Evolutionary conservation across 1,140 invertebrate genomes (phyloP).

Genomic region (Drosophila mojavensis): DNA sequence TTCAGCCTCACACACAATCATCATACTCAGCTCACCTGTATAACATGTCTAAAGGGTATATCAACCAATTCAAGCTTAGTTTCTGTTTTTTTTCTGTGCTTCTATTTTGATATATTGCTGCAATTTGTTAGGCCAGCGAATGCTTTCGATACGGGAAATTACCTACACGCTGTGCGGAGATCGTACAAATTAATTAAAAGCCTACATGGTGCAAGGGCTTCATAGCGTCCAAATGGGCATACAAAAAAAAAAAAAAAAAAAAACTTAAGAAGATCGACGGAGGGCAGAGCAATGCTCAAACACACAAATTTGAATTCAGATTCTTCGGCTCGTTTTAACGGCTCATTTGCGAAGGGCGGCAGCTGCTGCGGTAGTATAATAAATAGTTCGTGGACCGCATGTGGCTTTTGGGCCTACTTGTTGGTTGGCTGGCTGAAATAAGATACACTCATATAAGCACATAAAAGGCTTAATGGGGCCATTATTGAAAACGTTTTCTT

Average conservation of each 20-base stretch:
- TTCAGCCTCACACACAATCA: neutral
- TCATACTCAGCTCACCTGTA: neutral
- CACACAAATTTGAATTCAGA: constrained; percentile 52
- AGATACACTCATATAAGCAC: constrained; percentile 22
- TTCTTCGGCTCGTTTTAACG: constrained; percentile 30
- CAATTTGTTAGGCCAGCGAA: constrained; percentile 68
- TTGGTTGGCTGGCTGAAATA: constrained; percentile 19
- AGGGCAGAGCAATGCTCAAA: constrained; percentile 47
- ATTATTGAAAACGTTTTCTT: neutral
- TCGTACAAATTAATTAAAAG: constrained; percentile 77
- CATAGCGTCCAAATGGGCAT: constrained; percentile 42
- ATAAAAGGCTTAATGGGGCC: neutral
- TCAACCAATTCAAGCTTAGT: constrained; percentile 44
- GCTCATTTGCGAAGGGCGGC: constrained; percentile 52
- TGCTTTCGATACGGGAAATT: constrained; percentile 76
- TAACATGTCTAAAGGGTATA: neutral
- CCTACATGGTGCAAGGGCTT: constrained; percentile 48
- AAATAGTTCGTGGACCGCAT: constrained; percentile 71
- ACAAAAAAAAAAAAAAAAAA: constrained; percentile 18
- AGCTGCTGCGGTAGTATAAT: constrained; percentile 40
- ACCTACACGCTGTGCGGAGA: constrained; percentile 69
- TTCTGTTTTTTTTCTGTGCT: constrained; percentile 15
- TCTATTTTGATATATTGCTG: constrained; percentile 70
- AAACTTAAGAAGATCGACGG: constrained; percentile 41
- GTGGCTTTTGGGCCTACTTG: constrained; percentile 38